Conservation (phyloP, 2,888 invertebrate genomes). For the Acleris sparsana region DNA sequence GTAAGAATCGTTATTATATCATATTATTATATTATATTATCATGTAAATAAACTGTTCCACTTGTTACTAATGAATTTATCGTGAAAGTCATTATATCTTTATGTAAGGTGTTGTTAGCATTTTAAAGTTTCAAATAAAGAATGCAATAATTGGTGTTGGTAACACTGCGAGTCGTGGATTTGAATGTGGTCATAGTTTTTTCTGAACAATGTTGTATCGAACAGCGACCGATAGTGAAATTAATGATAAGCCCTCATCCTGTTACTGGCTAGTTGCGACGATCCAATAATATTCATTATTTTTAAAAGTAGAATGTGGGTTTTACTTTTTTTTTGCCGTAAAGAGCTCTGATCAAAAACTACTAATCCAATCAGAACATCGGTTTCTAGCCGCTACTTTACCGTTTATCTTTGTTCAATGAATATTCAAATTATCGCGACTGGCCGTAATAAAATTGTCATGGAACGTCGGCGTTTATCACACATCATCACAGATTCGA, state of each 20-base stretch:
- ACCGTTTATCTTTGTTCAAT: too few relatives aligned
- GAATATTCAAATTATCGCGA: neutral
- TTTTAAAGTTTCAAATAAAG: neutral
- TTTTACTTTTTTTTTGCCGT: too few relatives aligned
- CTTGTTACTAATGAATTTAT: slow-evolving; percentile 11
- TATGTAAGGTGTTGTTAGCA: slow-evolving; percentile 7
- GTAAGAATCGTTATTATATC: slow-evolving; percentile 8
- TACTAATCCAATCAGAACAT: too few relatives aligned
- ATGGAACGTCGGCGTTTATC: slow-evolving; percentile 12
- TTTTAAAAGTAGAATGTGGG: too few relatives aligned
- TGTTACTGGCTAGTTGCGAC: too few relatives aligned
- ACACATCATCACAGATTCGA: neutral
- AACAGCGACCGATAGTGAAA: slow-evolving; percentile 12
- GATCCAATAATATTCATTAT: too few relatives aligned
- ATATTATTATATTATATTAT: slow-evolving; percentile 16
- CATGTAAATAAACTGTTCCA: slow-evolving; percentile 18
- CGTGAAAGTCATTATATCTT: slow-evolving; percentile 18
- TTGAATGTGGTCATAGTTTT: slow-evolving; percentile 9
- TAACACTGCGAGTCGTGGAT: neutral
- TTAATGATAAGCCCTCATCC: too few relatives aligned
- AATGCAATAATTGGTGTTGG: slow-evolving; percentile 16
- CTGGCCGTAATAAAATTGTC: slow-evolving; percentile 1
- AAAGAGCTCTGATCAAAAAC: too few relatives aligned
- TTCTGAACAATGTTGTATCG: slow-evolving; percentile 18
- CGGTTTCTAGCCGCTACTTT: too few relatives aligned